Evolutionary conservation across 2,113 vertebrate genomes (phyloP).

Genomic region (Epinephelus cyanopodus): DNA sequence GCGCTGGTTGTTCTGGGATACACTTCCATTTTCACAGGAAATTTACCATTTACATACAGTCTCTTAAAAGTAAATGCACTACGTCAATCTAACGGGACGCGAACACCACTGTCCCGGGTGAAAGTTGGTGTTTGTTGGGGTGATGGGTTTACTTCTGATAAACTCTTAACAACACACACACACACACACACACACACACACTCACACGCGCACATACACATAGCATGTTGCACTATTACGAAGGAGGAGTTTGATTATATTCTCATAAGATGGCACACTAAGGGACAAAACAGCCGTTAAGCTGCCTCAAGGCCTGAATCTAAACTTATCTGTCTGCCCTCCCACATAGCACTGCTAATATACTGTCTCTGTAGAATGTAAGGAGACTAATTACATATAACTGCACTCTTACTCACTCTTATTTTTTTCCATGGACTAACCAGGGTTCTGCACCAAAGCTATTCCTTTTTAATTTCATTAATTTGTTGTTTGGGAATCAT

Average conservation of each 20-base stretch:
- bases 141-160: conserved; percentile 8
- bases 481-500: conserved; percentile 18
- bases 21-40: too few species aligned
- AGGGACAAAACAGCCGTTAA: conserved; percentile 45
- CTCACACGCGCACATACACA: neutral
- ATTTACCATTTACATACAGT: too few species aligned
- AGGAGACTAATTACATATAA: conserved; percentile 11
- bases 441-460: neutral
- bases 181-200: too few species aligned
- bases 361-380: conserved; percentile 10
- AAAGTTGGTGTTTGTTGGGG: too few species aligned
- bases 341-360: conserved; percentile 28
- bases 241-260: conserved; percentile 60
- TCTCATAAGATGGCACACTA: conserved; percentile 26
- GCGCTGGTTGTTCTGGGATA: too few species aligned
- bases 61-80: too few species aligned
- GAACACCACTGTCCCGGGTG: too few species aligned
- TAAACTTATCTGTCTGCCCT: conserved; percentile 39
- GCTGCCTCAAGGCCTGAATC: conserved; percentile 45
- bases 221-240: conserved; percentile 16
- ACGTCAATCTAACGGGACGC: too few species aligned
- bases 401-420: neutral
- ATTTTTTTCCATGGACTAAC: neutral
- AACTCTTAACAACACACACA: neutral
- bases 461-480: neutral